Evolutionary conservation across 1,140 invertebrate species (phyloP).

Genomic region (Antheraea mylitta): DNA sequence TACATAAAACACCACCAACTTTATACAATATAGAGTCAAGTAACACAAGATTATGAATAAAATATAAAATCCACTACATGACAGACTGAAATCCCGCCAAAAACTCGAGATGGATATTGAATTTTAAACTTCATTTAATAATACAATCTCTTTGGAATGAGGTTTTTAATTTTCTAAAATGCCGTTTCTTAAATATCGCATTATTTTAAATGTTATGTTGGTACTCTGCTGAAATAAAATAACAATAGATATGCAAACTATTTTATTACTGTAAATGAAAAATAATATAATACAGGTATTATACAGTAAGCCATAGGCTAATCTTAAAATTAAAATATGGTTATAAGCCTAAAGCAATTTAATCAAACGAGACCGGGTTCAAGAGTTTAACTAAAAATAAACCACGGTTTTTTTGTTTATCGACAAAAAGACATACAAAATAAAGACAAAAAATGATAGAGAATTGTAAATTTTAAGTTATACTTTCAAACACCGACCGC

Average conservation of each 20-base stretch:
- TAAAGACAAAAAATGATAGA: background rate
- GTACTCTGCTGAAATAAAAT: background rate
- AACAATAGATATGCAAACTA: conserved; percentile 16
- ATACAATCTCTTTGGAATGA: too few species aligned
- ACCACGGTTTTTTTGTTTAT: background rate
- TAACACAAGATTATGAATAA: too few species aligned
- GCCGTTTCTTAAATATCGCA: too few species aligned
- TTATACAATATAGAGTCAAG: too few species aligned
- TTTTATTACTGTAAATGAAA: conserved; percentile 23
- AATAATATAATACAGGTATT: conserved; percentile 18
- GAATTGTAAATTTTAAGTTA: conserved; percentile 32
- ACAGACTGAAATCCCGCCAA: too few species aligned
- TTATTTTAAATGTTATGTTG: too few species aligned
- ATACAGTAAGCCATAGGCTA: conserved; percentile 15
- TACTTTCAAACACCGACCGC: conserved; percentile 57
- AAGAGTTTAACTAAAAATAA: conserved; percentile 56
- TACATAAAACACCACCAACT: too few species aligned
- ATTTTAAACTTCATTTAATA: too few species aligned
- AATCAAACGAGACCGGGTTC: conserved; percentile 44
- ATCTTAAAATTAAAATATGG: conserved; percentile 7
- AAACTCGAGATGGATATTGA: too few species aligned
- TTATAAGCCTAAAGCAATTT: conserved; percentile 21
- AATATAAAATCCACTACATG: too few species aligned
- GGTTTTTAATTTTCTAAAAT: too few species aligned
- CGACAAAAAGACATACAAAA: background rate